These are phyloP conservation scores for Cephalopterus ornatus DNA, from an alignment of 2,113 vertebrate species.

Conservation along the genomic window DNA sequence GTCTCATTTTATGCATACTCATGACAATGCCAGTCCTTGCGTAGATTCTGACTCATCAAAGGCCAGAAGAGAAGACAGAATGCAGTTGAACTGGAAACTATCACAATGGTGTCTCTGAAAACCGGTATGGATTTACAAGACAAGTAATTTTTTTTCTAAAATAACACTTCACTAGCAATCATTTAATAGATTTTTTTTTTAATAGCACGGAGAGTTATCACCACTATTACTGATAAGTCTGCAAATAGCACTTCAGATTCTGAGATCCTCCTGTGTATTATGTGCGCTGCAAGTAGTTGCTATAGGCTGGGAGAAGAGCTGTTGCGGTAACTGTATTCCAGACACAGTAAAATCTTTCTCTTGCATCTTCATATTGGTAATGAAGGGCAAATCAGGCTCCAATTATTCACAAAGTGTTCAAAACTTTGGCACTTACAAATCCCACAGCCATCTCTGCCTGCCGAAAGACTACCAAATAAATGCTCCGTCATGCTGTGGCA, in stretches of 20 bases:
- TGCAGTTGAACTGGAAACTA: background rate
- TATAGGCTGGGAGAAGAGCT: background rate
- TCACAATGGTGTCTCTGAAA: background rate
- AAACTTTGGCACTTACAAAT: background rate
- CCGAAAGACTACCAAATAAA: background rate
- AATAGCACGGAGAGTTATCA: background rate
- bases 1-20: background rate
- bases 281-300: background rate
- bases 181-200: background rate
- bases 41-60: background rate
- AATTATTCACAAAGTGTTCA: background rate
- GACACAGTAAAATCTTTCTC: background rate
- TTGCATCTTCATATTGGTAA: background rate
- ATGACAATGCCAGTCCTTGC: background rate
- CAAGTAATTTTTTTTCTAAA: background rate
- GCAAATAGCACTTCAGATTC: background rate
- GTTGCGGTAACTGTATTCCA: background rate
- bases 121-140: background rate
- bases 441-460: background rate
- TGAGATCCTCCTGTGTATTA: background rate
- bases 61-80: background rate
- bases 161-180: background rate
- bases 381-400: background rate
- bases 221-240: background rate
- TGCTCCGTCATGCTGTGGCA: background rate